Conservation (phyloP, 2,797 vertebrate genomes). For the Hozukius guyotensis region DNA sequence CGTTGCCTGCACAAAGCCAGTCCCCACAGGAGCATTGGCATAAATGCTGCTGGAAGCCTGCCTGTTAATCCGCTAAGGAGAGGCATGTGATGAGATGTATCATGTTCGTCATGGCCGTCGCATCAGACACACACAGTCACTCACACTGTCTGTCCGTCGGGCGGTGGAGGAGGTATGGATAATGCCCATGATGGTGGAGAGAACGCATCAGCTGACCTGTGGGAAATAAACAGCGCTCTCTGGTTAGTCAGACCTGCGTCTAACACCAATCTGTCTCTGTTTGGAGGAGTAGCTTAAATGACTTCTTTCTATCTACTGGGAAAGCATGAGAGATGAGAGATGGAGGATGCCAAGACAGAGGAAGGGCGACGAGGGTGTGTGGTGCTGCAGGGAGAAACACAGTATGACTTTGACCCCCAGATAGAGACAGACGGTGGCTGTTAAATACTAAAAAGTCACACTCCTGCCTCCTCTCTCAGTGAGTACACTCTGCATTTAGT, state of each 20-base stretch:
- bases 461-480: conserved; percentile 23
- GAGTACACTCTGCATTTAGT: conserved; percentile 25
- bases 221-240: conserved; percentile 64
- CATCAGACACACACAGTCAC: conserved; percentile 69
- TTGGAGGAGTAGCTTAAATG: background rate
- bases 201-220: conserved; percentile 61
- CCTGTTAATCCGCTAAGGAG: conserved; percentile 80
- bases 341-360: conserved; percentile 10
- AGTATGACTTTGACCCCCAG: conserved; percentile 37
- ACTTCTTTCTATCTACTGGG: background rate
- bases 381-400: conserved; percentile 19
- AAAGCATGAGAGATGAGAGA: background rate
- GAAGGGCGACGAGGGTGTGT: background rate
- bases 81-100: conserved; percentile 83
- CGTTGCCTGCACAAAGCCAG: conserved; percentile 80
- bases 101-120: conserved; percentile 76
- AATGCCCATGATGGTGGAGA: conserved; percentile 40
- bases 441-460: conserved; percentile 38
- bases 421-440: conserved; percentile 19
- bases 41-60: conserved; percentile 71
- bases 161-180: conserved; percentile 30
- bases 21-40: conserved; percentile 72
- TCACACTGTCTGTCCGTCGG: conserved; percentile 45
- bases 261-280: conserved; percentile 2
- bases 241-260: conserved; percentile 31